These are phyloP conservation scores for Syrista parreyssii DNA, from an alignment of 2,888 invertebrate species.

Conservation along the genomic window DNA sequence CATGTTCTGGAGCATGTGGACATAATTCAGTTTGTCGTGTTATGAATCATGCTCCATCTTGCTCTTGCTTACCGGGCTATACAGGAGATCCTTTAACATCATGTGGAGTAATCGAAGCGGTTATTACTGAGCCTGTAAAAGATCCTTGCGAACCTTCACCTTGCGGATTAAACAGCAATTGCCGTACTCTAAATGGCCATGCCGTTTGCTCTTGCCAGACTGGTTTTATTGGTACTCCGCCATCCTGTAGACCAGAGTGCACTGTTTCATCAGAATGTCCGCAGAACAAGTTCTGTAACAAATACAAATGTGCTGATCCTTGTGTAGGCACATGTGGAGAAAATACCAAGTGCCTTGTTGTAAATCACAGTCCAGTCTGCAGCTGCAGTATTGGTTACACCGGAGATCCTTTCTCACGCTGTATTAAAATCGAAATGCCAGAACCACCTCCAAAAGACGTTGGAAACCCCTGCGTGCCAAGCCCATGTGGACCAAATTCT, in stretches of 20 bases:
- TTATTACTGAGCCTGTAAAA: constrained; percentile 40
- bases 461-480: constrained; percentile 80
- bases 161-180: constrained; percentile 87
- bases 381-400: constrained; percentile 82
- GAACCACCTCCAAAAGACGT: constrained; percentile 48
- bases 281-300: constrained; percentile 83
- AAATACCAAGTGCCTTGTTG: constrained; percentile 85
- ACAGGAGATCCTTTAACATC: constrained; percentile 80
- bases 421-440: constrained; percentile 70
- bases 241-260: constrained; percentile 85
- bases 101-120: constrained; percentile 59
- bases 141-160: constrained; percentile 84
- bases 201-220: constrained; percentile 84
- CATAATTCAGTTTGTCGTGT: constrained; percentile 83
- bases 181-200: constrained; percentile 80
- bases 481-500: constrained; percentile 87
- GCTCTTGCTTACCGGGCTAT: constrained; percentile 81
- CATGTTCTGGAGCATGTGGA: constrained; percentile 86
- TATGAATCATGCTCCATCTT: constrained; percentile 84
- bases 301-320: constrained; percentile 83
- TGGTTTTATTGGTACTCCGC: constrained; percentile 82
- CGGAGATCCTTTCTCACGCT: constrained; percentile 83
- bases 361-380: constrained; percentile 89
- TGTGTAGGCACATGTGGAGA: constrained; percentile 85
- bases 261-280: constrained; percentile 86